phyloP scores from a whole-genome alignment of 2,888 invertebrate genomes.

The Malthinus seriepunctatus region DNA sequence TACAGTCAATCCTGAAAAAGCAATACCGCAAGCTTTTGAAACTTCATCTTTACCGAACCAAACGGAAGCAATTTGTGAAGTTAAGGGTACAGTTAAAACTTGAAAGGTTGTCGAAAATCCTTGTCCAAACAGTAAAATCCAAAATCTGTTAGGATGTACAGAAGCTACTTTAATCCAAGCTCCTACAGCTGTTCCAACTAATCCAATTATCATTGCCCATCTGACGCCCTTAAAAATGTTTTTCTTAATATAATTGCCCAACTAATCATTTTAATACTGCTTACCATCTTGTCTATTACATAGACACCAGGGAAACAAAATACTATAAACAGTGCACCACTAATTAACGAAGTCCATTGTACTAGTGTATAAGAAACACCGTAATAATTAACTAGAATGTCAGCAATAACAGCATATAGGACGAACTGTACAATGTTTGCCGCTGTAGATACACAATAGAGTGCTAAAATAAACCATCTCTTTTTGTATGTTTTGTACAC shows the following conservation, averaged over 20 bases:
- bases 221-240: slow-evolving; percentile 71
- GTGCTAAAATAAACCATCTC: slow-evolving; percentile 75
- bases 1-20: slow-evolving; percentile 98
- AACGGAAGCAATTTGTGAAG: slow-evolving; percentile 88
- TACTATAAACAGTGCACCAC: background rate
- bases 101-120: slow-evolving; percentile 84
- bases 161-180: slow-evolving; percentile 90
- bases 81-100: slow-evolving; percentile 89
- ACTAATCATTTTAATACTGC: background rate
- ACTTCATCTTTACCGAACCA: slow-evolving; percentile 97
- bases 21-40: slow-evolving; percentile 96
- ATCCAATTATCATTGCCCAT: slow-evolving; percentile 76
- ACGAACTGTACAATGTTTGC: background rate
- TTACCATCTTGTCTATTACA: background rate
- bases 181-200: slow-evolving; percentile 81
- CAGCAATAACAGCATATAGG: background rate
- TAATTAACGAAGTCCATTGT: background rate
- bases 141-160: slow-evolving; percentile 78
- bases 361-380: background rate
- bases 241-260: background rate
- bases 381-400: background rate
- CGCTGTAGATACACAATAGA: background rate
- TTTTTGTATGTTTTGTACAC: slow-evolving; percentile 56
- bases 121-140: slow-evolving; percentile 86
- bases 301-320: background rate